These are phyloP conservation scores for Sebastiscus tertius DNA, from an alignment of 2,797 vertebrate genomes.

Conservation along the genomic window DNA sequence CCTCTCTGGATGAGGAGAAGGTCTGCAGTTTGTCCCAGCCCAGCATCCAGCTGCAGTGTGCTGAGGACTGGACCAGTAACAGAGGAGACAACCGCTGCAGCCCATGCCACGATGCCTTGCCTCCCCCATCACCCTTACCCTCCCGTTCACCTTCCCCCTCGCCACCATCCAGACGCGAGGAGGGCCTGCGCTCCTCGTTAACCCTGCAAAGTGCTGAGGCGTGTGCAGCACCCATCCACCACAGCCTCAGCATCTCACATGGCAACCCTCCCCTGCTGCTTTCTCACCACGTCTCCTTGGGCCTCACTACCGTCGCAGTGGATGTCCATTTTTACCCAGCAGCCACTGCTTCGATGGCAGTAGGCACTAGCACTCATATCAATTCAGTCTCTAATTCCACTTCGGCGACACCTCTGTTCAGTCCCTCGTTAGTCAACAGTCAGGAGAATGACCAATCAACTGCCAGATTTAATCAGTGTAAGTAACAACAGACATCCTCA, in stretches of 20 bases:
- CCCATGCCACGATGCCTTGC: slow-evolving; percentile 64
- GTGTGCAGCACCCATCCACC: slow-evolving; percentile 71
- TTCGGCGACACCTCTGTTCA: slow-evolving; percentile 54
- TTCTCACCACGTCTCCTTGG: slow-evolving; percentile 79
- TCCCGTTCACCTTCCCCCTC: slow-evolving; percentile 60
- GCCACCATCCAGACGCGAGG: slow-evolving; percentile 57
- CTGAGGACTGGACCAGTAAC: slow-evolving; percentile 76
- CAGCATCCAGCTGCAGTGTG: slow-evolving; percentile 76
- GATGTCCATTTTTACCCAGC: slow-evolving; percentile 82
- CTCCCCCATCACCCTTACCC: slow-evolving; percentile 62
- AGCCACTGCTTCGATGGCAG: slow-evolving; percentile 45
- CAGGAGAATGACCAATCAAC: slow-evolving; percentile 64
- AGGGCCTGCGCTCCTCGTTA: slow-evolving; percentile 76
- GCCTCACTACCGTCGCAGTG: slow-evolving; percentile 79
- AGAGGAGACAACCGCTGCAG: slow-evolving; percentile 55
- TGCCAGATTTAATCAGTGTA: slow-evolving; percentile 57
- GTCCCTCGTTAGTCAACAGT: slow-evolving; percentile 50
- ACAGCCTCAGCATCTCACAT: slow-evolving; percentile 81
- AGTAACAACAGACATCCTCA: slow-evolving; percentile 39
- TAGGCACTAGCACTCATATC: slow-evolving; percentile 55
- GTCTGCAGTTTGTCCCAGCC: slow-evolving; percentile 68
- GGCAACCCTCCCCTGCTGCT: slow-evolving; percentile 75
- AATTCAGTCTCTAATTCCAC: slow-evolving; percentile 53
- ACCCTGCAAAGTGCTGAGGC: slow-evolving; percentile 72
- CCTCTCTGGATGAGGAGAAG: slow-evolving; percentile 71